A percentile compares a stretch with the other conserved stretches of the same genome.
Evolutionary conservation across 2,113 vertebrate species (phyloP).

Genomic region (Malurus cyaneus): DNA sequence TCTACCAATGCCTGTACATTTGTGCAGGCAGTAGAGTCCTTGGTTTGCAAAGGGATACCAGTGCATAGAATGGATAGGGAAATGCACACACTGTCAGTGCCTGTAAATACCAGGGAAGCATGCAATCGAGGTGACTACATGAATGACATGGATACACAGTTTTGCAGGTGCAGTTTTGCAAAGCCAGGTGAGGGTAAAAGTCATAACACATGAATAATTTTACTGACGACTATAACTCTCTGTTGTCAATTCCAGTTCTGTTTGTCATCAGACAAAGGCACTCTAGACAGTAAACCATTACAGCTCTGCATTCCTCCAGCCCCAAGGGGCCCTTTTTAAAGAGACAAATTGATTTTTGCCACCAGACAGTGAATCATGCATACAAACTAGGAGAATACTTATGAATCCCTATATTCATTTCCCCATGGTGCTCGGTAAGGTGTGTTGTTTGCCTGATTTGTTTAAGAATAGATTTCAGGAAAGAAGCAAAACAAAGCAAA

Average conservation of each 20-base stretch:
- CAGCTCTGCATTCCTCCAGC: conserved; percentile 36
- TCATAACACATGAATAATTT: conserved; percentile 52
- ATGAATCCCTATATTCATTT: conserved; percentile 55
- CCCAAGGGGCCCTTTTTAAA: conserved; percentile 42
- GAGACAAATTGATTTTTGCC: conserved; percentile 64
- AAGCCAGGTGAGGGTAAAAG: conserved; percentile 46
- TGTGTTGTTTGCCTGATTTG: conserved; percentile 53
- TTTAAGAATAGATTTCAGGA: conserved; percentile 47
- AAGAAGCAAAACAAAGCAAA: conserved; percentile 37
- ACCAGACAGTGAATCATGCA: conserved; percentile 42
- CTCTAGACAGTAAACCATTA: conserved; percentile 58
- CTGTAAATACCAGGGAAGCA: neutral
- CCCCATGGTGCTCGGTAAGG: conserved; percentile 31
- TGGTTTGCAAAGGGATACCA: neutral
- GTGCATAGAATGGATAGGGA: neutral
- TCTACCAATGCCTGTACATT: neutral
- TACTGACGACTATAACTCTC: conserved; percentile 19
- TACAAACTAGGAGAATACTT: conserved; percentile 54
- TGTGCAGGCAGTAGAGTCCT: neutral
- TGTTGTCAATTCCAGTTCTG: conserved; percentile 61
- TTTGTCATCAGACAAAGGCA: conserved; percentile 63
- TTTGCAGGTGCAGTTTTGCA: conserved; percentile 39
- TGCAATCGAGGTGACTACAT: neutral
- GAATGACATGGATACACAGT: neutral
- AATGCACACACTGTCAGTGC: neutral